A percentile compares a stretch with the other conserved stretches of the same genome.
These are phyloP conservation scores for Cyclina sinensis DNA, from an alignment of 1,140 invertebrate species.

Conservation along the genomic window DNA sequence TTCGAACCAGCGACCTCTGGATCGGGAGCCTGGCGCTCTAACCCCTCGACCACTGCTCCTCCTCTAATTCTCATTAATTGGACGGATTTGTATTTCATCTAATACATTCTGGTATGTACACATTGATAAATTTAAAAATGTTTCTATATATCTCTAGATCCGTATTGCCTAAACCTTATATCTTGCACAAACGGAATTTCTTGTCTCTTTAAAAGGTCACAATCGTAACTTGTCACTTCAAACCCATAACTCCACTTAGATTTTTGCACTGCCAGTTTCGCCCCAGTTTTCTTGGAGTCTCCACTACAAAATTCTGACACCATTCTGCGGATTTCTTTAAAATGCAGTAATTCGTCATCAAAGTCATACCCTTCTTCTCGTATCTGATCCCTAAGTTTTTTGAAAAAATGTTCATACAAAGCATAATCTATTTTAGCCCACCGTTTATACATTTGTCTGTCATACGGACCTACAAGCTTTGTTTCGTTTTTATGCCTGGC, in stretches of 20 bases:
- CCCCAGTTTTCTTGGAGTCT: constrained; percentile 51
- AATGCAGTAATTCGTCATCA: constrained; percentile 66
- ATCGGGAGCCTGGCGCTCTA: no score
- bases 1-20: no score
- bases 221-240: constrained; percentile 59
- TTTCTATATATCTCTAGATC: constrained; percentile 38
- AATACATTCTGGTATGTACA: background rate
- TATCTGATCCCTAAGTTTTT: constrained; percentile 69
- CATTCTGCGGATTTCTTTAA: constrained; percentile 50
- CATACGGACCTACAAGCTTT: constrained; percentile 9
- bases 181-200: constrained; percentile 66
- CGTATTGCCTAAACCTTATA: constrained; percentile 66
- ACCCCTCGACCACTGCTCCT: no score
- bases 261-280: constrained; percentile 44
- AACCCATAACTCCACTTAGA: constrained; percentile 64
- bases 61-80: no score
- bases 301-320: constrained; percentile 43
- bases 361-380: constrained; percentile 65
- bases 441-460: constrained; percentile 50
- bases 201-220: constrained; percentile 42
- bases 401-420: constrained; percentile 72
- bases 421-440: constrained; percentile 71
- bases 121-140: no score
- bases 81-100: no score
- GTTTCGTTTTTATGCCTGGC: background rate